phyloP scores from a whole-genome alignment of 2,113 vertebrate genomes.

The Dromiciops gliroides region DNA sequence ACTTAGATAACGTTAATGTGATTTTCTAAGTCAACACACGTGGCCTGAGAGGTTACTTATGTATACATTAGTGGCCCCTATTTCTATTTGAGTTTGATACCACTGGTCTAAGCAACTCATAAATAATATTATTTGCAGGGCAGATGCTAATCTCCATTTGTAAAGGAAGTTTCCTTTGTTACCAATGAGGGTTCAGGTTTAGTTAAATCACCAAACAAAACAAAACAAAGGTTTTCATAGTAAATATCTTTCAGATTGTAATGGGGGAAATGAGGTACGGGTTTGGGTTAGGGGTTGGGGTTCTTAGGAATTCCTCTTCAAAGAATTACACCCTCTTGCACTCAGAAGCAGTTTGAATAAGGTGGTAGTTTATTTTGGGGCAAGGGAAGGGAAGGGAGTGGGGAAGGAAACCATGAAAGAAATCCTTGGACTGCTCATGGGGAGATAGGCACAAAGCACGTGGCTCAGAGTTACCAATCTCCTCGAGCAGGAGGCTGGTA shows the following conservation, averaged over 20 bases:
- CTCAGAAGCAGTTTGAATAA: no score
- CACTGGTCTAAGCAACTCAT: not conserved
- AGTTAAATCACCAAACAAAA: not conserved
- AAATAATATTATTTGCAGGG: not conserved
- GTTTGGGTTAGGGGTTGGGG: no score
- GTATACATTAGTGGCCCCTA: not conserved
- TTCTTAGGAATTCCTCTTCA: no score
- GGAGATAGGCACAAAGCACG: no score
- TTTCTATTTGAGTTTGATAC: not conserved
- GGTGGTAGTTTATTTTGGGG: no score
- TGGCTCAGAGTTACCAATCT: no score
- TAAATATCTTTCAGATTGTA: not conserved
- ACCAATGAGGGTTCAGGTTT: not conserved
- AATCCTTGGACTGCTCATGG: no score
- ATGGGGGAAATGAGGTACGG: no score
- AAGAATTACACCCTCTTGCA: no score
- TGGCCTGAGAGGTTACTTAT: not conserved
- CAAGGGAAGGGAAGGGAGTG: no score
- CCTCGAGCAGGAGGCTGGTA: no score
- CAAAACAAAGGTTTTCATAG: not conserved
- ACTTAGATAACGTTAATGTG: not conserved
- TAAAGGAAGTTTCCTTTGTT: not conserved
- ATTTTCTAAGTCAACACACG: not conserved
- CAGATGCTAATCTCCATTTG: not conserved
- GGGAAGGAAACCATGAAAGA: no score